Percentiles rank a stretch among this genome's conserved stretches.
Evolutionary conservation across 2,113 vertebrate species (phyloP).

Genomic region (Syngnathus typhle): DNA sequence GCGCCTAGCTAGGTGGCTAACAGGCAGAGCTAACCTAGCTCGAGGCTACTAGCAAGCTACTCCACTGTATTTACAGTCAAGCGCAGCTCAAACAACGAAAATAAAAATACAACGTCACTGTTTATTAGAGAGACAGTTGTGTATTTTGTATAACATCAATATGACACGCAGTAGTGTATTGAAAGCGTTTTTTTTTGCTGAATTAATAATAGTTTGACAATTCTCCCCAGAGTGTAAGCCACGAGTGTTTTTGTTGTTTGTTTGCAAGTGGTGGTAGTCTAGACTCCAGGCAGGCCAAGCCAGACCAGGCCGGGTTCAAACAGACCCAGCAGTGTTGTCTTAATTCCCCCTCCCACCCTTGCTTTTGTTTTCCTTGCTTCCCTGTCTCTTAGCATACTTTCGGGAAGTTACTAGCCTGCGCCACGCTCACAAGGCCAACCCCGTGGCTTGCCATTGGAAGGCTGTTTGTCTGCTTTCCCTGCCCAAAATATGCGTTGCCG

Average conservation of each 20-base stretch:
- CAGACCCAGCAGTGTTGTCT: conserved; percentile 24
- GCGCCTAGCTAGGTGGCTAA: not conserved
- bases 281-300: conserved; percentile 25
- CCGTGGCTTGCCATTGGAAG: conserved; percentile 64
- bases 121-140: not conserved
- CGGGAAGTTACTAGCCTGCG: conserved; percentile 62
- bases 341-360: conserved; percentile 23
- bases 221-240: not conserved
- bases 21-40: not conserved
- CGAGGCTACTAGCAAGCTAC: not conserved
- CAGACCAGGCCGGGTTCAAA: conserved; percentile 17
- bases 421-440: conserved; percentile 59
- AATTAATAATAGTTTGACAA: not conserved
- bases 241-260: conserved; percentile 20
- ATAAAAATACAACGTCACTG: not conserved
- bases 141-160: not conserved
- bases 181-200: not conserved
- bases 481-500: conserved; percentile 77
- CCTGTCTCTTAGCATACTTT: conserved; percentile 65
- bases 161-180: not conserved
- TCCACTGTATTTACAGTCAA: not conserved
- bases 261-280: conserved; percentile 38
- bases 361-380: conserved; percentile 63
- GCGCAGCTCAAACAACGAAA: not conserved
- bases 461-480: conserved; percentile 69